Conservation (phyloP, 2,113 vertebrate genomes). For the Morone saxatilis region DNA sequence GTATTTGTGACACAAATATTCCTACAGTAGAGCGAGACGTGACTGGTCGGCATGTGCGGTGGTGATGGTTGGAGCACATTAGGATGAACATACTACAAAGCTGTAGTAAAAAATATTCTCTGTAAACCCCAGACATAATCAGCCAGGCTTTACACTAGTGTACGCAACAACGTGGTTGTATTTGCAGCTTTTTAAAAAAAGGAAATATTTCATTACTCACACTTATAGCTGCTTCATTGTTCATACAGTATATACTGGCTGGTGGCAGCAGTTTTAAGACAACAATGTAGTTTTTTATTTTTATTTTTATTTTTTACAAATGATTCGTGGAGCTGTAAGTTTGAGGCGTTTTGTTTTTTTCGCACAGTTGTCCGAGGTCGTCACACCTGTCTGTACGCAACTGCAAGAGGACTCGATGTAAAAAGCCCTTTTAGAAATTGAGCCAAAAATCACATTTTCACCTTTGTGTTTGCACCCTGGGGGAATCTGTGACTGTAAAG, state of each 20-base stretch:
- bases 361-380: not conserved
- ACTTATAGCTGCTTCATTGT: slow-evolving; percentile 33
- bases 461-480: slow-evolving; percentile 38
- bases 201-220: not conserved
- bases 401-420: not conserved
- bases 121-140: not conserved
- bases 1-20: not conserved
- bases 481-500: not conserved
- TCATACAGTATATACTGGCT: slow-evolving; percentile 12
- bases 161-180: not conserved
- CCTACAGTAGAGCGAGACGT: not conserved
- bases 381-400: not conserved
- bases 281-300: not conserved
- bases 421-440: not conserved
- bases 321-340: not conserved
- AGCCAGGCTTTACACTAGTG: not conserved
- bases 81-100: not conserved
- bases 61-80: not conserved
- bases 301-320: slow-evolving; percentile 26
- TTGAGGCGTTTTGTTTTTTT: slow-evolving; percentile 42
- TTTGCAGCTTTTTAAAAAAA: slow-evolving; percentile 5
- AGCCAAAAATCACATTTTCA: slow-evolving; percentile 61
- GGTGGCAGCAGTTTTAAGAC: slow-evolving; percentile 64
- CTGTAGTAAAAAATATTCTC: not conserved
- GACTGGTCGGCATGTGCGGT: not conserved